phyloP scores from a whole-genome alignment of 2,113 vertebrate species.

The Leucosticte australis region DNA sequence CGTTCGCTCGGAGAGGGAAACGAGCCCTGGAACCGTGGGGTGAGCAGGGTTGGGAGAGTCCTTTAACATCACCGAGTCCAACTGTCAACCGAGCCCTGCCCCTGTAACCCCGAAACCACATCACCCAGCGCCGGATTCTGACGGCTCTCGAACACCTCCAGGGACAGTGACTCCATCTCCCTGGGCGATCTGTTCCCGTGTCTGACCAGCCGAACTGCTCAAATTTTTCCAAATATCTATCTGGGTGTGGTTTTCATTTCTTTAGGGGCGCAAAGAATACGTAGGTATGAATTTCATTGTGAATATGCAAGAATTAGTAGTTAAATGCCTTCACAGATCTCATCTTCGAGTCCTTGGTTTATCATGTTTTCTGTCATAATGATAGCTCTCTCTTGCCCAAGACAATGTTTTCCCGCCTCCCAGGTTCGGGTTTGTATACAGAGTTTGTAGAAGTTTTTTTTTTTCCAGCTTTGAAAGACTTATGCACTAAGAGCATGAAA shows the following conservation, averaged over 20 bases:
- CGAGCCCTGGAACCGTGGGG: fast-evolving
- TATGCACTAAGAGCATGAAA: fast-evolving
- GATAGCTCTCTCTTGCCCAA: fast-evolving
- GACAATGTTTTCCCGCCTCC: background rate
- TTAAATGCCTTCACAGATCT: background rate
- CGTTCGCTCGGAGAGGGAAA: fast-evolving
- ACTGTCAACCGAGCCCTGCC: fast-evolving
- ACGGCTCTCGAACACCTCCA: too few relatives aligned
- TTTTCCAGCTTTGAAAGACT: background rate
- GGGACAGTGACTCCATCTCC: background rate
- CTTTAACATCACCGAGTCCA: fast-evolving
- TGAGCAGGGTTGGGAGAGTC: fast-evolving
- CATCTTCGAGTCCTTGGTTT: background rate
- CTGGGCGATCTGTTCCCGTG: background rate
- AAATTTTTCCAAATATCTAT: fast-evolving
- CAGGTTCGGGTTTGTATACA: background rate
- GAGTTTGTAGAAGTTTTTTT: background rate
- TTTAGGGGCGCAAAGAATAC: background rate
- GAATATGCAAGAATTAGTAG: background rate
- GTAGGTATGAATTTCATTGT: background rate
- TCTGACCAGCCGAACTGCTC: background rate
- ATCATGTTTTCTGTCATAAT: background rate
- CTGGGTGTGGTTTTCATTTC: background rate
- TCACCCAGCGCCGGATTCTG: background rate
- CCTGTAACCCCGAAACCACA: background rate